phyloP scores from a whole-genome alignment of 1,140 invertebrate species.

The Matsumurasca onukii region DNA sequence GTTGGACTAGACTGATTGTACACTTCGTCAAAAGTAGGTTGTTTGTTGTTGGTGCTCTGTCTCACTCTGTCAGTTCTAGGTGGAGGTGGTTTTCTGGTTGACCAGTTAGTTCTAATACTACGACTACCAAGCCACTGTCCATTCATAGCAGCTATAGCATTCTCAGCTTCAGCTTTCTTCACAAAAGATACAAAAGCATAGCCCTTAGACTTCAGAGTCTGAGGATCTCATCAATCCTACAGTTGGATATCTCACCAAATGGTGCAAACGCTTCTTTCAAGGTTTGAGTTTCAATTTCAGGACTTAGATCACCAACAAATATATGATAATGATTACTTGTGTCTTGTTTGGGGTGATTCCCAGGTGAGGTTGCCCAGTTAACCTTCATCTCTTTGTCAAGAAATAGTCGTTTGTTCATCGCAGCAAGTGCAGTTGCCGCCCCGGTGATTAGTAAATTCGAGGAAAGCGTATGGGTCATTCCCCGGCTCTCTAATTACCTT shows the following conservation, averaged over 20 bases:
- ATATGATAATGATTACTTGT: slow-evolving; percentile 99
- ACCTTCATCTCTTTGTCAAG: slow-evolving; percentile 99
- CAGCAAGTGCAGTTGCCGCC: slow-evolving; percentile 90
- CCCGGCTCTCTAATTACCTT: slow-evolving; percentile 97
- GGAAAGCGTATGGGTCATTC: slow-evolving; percentile 97
- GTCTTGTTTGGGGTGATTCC: slow-evolving; percentile 96
- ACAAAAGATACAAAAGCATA: slow-evolving; percentile 99
- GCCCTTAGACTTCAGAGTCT: slow-evolving; percentile 98
- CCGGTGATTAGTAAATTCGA: slow-evolving; percentile 95
- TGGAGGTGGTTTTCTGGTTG: slow-evolving; percentile 91
- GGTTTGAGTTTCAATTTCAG: slow-evolving; percentile 97
- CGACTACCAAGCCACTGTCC: slow-evolving; percentile 98
- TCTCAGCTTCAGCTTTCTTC: slow-evolving; percentile 97
- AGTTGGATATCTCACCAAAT: slow-evolving; percentile 99
- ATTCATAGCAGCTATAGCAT: slow-evolving; percentile 97
- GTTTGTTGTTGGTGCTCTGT: slow-evolving; percentile 52
- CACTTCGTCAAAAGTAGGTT: slow-evolving; percentile 71
- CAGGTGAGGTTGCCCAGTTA: slow-evolving; percentile 97
- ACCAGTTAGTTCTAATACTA: slow-evolving; percentile 99
- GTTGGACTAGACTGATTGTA: slow-evolving; percentile 97
- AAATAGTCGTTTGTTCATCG: slow-evolving; percentile 96
- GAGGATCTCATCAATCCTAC: slow-evolving; percentile 97
- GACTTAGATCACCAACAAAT: slow-evolving; percentile 98
- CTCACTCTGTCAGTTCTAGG: slow-evolving; percentile 55
- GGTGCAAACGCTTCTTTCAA: slow-evolving; percentile 95